These are phyloP conservation scores for Anhinga rufa DNA, from an alignment of 2,113 vertebrate genomes.

Conservation along the genomic window DNA sequence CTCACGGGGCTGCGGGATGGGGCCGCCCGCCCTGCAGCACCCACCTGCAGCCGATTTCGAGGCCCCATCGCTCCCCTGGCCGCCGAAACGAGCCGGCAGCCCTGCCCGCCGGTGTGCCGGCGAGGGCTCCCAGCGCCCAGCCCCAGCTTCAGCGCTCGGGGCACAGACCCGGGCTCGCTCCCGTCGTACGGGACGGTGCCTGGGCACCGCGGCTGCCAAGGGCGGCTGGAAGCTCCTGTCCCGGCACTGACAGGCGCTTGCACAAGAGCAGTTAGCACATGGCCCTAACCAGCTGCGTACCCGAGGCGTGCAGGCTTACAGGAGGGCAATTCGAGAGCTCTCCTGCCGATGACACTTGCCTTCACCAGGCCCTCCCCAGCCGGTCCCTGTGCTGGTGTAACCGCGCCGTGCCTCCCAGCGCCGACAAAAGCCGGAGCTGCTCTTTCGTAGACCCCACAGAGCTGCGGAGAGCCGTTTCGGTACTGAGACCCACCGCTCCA, in stretches of 20 bases:
- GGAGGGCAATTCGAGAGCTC: not conserved
- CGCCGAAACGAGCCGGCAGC: not conserved
- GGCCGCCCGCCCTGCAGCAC: not conserved
- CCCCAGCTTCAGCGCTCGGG: not conserved
- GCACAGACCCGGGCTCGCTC: not conserved
- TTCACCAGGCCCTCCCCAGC: not conserved
- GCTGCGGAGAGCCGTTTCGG: not conserved
- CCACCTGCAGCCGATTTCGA: accelerated
- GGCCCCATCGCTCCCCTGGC: not conserved
- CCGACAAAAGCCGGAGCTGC: not conserved
- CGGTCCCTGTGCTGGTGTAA: not conserved
- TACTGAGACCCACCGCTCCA: not conserved
- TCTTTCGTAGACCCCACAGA: not conserved
- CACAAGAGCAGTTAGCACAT: not conserved
- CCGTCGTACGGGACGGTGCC: not conserved
- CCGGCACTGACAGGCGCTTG: not conserved
- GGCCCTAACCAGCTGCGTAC: not conserved
- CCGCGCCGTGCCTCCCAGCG: not conserved
- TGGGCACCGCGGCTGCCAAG: accelerated
- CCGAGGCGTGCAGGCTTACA: not conserved
- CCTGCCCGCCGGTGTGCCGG: not conserved
- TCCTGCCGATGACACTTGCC: not conserved
- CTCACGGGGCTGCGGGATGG: accelerated
- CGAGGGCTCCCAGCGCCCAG: not conserved
- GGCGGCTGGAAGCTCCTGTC: not conserved